Evolutionary conservation across 1,140 invertebrate species (phyloP).

Genomic region (Streblospio benedicti): DNA sequence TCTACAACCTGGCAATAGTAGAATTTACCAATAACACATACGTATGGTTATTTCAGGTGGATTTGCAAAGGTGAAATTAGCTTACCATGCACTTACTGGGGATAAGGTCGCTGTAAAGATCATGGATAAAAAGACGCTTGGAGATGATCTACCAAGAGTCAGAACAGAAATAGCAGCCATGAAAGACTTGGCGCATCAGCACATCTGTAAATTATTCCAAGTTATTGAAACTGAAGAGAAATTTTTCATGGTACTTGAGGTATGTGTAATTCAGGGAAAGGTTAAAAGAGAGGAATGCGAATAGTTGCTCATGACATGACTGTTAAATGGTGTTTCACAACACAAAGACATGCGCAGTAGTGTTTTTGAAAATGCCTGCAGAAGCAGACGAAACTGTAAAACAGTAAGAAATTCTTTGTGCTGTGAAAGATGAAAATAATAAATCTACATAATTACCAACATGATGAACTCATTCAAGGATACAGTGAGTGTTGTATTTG

Average conservation of each 20-base stretch:
- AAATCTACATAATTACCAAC: no score
- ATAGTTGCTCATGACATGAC: no score
- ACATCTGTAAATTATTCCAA: conserved; percentile 77
- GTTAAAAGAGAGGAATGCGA: no score
- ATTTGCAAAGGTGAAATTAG: conserved; percentile 74
- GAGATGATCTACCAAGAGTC: conserved; percentile 71
- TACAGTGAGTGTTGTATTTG: no score
- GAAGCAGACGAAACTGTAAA: no score
- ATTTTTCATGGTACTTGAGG: conserved; percentile 58
- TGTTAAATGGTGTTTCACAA: no score
- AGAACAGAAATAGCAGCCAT: conserved; percentile 71
- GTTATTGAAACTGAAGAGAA: conserved; percentile 64
- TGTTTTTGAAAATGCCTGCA: no score
- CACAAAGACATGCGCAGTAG: no score
- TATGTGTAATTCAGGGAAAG: no score
- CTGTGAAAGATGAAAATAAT: no score
- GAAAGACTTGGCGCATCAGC: conserved; percentile 67
- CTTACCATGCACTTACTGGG: conserved; percentile 64
- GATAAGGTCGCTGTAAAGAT: conserved; percentile 81
- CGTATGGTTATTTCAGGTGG: conserved; percentile 50
- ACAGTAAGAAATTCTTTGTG: no score
- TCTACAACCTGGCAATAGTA: background rate
- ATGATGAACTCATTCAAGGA: no score
- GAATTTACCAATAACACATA: background rate
- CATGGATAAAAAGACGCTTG: conserved; percentile 66